These are phyloP conservation scores for Ptychochromis oligacanthus DNA, from an alignment of 2,113 vertebrate genomes.

Conservation along the genomic window DNA sequence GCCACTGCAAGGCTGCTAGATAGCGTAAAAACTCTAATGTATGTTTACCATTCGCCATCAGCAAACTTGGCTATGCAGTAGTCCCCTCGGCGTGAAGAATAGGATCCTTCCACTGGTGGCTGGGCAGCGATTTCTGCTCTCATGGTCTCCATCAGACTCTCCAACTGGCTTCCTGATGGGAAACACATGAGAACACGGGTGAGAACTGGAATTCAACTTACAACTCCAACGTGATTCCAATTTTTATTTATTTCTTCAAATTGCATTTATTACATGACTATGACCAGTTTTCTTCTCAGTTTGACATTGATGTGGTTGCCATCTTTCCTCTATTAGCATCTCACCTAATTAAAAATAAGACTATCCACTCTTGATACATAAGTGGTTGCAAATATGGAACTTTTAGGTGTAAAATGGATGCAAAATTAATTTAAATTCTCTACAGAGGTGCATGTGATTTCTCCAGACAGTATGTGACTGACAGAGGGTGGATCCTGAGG, in stretches of 20 bases:
- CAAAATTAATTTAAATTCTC: background rate
- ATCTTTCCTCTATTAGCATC: background rate
- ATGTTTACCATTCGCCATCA: slow-evolving; percentile 92
- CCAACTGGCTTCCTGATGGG: slow-evolving; percentile 87
- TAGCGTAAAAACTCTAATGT: background rate
- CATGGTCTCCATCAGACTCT: slow-evolving; percentile 98
- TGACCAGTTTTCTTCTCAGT: background rate
- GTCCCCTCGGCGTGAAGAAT: slow-evolving; percentile 87
- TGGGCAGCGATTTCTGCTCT: slow-evolving; percentile 88
- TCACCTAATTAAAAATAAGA: background rate
- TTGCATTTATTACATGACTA: background rate
- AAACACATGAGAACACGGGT: background rate
- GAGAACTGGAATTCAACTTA: background rate
- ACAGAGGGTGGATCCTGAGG: background rate
- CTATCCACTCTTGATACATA: background rate
- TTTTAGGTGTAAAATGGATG: background rate
- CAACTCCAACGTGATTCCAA: background rate
- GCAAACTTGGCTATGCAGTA: slow-evolving; percentile 96
- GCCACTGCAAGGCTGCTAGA: background rate
- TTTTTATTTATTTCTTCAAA: background rate
- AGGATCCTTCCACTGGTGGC: slow-evolving; percentile 92
- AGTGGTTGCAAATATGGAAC: background rate
- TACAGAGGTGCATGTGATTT: background rate
- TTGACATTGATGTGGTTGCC: background rate
- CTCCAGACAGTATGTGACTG: background rate